These are phyloP conservation scores for Eupithecia exiguata DNA, from an alignment of 2,888 invertebrate genomes.

Conservation along the genomic window DNA sequence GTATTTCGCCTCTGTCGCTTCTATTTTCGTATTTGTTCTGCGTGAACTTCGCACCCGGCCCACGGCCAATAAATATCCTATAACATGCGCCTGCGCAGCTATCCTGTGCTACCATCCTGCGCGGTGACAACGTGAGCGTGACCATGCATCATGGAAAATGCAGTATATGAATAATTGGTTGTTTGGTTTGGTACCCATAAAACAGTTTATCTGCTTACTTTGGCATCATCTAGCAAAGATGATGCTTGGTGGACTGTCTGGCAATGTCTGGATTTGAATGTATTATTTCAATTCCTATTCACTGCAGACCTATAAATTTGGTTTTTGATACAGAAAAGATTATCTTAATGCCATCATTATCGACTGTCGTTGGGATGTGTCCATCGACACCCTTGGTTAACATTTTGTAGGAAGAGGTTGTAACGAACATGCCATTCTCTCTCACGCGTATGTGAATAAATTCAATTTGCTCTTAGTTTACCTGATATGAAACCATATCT, in stretches of 20 bases:
- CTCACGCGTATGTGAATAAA: neutral
- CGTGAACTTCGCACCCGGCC: constrained; percentile 25
- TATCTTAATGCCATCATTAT: neutral
- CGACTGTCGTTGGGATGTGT: neutral
- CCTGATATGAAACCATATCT: neutral
- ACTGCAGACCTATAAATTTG: neutral
- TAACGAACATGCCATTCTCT: neutral
- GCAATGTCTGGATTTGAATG: no score
- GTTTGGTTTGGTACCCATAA: neutral
- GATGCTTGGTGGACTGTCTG: neutral
- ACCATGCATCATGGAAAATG: constrained; percentile 7
- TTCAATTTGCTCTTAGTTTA: neutral
- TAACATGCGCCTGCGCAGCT: constrained; percentile 17
- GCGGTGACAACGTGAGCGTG: neutral
- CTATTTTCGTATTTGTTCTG: constrained; percentile 21
- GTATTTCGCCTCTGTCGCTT: neutral
- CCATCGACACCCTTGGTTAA: neutral
- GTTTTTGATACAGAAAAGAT: neutral
- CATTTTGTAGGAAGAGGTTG: neutral
- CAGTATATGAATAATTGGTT: neutral
- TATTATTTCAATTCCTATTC: no score
- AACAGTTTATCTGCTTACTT: neutral
- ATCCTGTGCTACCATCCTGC: constrained; percentile 17
- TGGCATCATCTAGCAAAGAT: neutral
- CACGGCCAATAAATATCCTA: constrained; percentile 21